Evolutionary conservation across 2,797 vertebrate genomes (phyloP), one percentile per base, ranked within the genome.

Genomic region (Cottoperca gobio): DNA sequence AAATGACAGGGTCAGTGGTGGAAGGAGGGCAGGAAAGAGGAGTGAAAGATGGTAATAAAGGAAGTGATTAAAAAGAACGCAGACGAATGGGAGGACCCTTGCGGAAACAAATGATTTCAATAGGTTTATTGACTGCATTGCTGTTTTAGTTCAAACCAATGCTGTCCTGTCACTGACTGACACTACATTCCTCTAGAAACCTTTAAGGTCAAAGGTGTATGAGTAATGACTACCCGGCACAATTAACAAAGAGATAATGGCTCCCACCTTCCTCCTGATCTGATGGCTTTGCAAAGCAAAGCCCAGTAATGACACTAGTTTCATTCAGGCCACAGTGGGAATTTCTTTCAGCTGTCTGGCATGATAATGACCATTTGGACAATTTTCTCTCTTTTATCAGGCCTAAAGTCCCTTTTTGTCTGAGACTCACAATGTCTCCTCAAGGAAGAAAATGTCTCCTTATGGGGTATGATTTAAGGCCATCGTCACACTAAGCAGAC

Each of bases 241-340:
- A 92, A 91, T 93, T 94, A 90, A 88, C 79, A 85, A 88, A 87
- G 76, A 84, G 72, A 82, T 92, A 91, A 95, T 92, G 85, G 86
- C 78, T 81, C 74, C 86, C 76, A 71, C 76, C 85, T 81, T 76
- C 63, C 85, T 66, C 75, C 72, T 88, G 76, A 80, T 84, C 83
- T 92, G 92, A 92, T 93, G 89, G 87, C 85, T 91, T 91, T 89
- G 85, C 90, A 89, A 81, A 86, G 88, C 68, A 81, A 82, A 87
- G 79, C 84, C 60, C 3, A 49, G 53, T 92, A 91, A 92, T 93
- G 92, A 91, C 81, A 64, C 70, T 54, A 70, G 77, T 89, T 92
- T 91, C 83, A 90, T 90, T 87, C 81, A 82, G 61, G 64, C 86
- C 85, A 81, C 83, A 83, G 73, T 81, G 88, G 88, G 87, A 81